phyloP scores from a whole-genome alignment of 2,113 vertebrate species.

The Dromas ardeola region DNA sequence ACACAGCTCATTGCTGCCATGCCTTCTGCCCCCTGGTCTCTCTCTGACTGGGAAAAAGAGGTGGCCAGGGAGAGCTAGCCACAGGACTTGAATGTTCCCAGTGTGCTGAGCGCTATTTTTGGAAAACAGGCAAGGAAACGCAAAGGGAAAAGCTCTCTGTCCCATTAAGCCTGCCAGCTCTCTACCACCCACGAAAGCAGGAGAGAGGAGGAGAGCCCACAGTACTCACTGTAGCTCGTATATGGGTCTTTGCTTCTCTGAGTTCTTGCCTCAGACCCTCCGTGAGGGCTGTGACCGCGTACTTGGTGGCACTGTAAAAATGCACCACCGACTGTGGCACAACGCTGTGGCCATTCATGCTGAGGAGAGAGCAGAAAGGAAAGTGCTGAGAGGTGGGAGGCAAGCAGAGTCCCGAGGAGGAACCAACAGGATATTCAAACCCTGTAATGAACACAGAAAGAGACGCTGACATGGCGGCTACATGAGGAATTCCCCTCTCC shows the following conservation, averaged over 20 bases:
- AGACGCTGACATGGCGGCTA: too few relatives aligned
- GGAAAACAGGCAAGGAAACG: too few relatives aligned
- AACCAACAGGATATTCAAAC: background rate
- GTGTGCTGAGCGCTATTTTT: rapidly evolving
- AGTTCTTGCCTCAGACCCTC: constrained; percentile 94
- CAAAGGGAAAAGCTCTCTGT: background rate
- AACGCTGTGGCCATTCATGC: constrained; percentile 91
- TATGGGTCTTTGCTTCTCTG: constrained; percentile 88
- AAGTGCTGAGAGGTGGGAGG: background rate
- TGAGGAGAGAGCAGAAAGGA: constrained; percentile 56
- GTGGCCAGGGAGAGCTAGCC: background rate
- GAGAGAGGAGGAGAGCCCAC: background rate
- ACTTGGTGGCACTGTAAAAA: constrained; percentile 96
- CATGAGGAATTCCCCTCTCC: background rate
- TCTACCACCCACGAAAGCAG: background rate
- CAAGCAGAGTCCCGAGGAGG: background rate
- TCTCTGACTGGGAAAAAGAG: background rate
- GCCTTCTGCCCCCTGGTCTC: background rate
- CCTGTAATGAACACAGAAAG: rapidly evolving
- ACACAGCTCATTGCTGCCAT: background rate
- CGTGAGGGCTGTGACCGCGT: constrained; percentile 90
- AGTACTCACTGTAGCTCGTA: constrained; percentile 89
- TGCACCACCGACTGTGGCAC: constrained; percentile 80
- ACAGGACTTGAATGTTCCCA: background rate
- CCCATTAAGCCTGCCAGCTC: background rate